These are phyloP conservation scores for Cybosia mesomella DNA, from an alignment of 2,888 invertebrate species.

Conservation along the genomic window DNA sequence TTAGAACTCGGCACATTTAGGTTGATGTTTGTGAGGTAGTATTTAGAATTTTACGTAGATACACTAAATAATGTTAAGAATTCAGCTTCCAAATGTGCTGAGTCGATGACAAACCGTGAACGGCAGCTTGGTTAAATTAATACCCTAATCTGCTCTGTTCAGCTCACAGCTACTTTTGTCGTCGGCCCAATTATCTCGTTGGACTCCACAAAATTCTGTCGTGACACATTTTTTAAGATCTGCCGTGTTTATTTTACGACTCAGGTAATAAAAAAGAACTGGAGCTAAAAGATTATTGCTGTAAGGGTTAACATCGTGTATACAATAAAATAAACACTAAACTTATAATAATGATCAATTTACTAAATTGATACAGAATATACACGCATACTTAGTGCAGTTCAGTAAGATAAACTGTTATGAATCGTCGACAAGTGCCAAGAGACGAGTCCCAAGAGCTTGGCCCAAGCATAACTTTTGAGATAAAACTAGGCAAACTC, in stretches of 20 bases:
- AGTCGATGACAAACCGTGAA: conserved; percentile 33
- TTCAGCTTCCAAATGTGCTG: conserved; percentile 29
- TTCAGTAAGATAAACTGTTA: neutral
- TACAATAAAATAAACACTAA: too few relatives aligned
- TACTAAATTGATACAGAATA: too few relatives aligned
- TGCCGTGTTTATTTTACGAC: neutral
- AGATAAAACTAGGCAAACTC: neutral
- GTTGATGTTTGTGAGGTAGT: neutral
- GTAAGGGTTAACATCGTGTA: neutral
- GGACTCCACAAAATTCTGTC: conserved; percentile 36
- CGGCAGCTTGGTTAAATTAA: conserved; percentile 56
- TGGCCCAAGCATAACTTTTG: neutral
- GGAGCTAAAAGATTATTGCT: neutral
- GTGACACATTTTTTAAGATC: conserved; percentile 25
- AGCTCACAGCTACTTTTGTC: conserved; percentile 52
- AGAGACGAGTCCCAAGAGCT: too few relatives aligned
- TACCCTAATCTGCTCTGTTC: conserved; percentile 59
- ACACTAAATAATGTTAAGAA: conserved; percentile 33
- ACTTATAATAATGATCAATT: too few relatives aligned
- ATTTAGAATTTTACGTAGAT: conserved; percentile 26
- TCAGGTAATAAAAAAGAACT: neutral
- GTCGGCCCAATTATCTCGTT: conserved; percentile 42
- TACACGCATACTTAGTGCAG: too few relatives aligned
- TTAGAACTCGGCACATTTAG: neutral
- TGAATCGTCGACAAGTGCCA: neutral